Conservation (phyloP, 2,113 vertebrate species). For the Meleagris gallopavo region DNA sequence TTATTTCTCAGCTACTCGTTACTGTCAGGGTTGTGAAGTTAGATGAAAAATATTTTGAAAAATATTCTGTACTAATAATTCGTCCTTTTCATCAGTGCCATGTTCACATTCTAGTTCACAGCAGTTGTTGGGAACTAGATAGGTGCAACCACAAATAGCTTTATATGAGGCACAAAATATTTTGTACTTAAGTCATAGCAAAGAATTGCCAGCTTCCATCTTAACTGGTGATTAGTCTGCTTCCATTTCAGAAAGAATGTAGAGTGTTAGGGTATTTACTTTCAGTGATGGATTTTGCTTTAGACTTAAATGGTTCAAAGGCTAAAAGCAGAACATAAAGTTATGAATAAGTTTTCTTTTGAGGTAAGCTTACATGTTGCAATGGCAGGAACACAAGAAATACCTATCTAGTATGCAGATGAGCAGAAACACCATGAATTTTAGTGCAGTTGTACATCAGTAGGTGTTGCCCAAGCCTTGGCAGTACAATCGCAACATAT, state of each 20-base stretch:
- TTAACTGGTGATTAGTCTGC: not conserved
- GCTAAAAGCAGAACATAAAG: not conserved
- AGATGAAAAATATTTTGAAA: not conserved
- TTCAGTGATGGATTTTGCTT: not conserved
- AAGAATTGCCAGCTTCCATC: not conserved
- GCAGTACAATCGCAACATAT: no score
- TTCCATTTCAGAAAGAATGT: not conserved
- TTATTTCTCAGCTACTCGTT: not conserved
- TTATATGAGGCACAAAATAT: not conserved
- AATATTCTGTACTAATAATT: not conserved
- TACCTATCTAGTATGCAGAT: no score
- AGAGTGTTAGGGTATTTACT: not conserved
- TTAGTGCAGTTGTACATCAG: no score
- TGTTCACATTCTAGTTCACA: not conserved
- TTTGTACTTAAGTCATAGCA: not conserved
- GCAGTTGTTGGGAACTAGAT: not conserved
- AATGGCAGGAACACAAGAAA: not conserved
- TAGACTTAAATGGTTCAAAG: not conserved
- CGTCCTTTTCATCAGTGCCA: not conserved
- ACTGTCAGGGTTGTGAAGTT: not conserved
- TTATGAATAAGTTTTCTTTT: not conserved
- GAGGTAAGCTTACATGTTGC: not conserved
- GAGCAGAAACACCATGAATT: no score
- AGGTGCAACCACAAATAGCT: not conserved
- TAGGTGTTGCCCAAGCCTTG: no score